Percentiles rank a stretch among this genome's conserved stretches.
Conservation (phyloP, 1,140 invertebrate genomes). For the Planococcus citri region DNA sequence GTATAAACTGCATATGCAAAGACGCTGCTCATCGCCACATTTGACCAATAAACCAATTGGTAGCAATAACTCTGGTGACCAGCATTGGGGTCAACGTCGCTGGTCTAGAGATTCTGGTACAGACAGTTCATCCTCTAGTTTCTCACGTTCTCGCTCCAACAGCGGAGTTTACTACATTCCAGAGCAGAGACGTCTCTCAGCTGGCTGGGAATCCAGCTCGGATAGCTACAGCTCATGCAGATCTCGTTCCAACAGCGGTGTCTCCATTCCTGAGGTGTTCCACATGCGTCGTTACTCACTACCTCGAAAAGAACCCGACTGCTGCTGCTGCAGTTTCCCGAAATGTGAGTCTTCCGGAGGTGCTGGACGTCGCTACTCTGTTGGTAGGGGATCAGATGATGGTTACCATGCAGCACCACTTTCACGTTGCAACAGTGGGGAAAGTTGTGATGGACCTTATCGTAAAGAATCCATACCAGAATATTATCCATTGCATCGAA, state of each 20-base stretch:
- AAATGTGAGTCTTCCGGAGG: conserved; percentile 38
- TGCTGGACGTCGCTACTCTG: conserved; percentile 15
- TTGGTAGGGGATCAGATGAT: conserved; percentile 17
- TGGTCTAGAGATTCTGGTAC: conserved; percentile 44
- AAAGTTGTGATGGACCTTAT: conserved; percentile 12
- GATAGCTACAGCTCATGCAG: conserved; percentile 36
- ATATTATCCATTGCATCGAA: not conserved
- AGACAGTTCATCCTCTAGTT: conserved; percentile 43
- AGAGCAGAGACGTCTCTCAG: conserved; percentile 35
- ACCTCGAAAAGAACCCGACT: conserved; percentile 31
- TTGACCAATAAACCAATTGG: conserved; percentile 35
- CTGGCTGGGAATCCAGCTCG: conserved; percentile 35
- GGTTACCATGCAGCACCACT: conserved; percentile 15
- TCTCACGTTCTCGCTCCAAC: conserved; percentile 42
- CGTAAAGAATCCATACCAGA: conserved; percentile 23
- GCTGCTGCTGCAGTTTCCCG: conserved; percentile 31
- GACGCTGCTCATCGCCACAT: conserved; percentile 44
- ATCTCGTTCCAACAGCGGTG: conserved; percentile 36
- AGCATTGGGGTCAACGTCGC: conserved; percentile 43
- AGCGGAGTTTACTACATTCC: conserved; percentile 36
- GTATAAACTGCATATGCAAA: conserved; percentile 36
- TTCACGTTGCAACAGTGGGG: conserved; percentile 22
- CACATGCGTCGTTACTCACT: conserved; percentile 30
- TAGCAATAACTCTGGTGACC: too few relatives aligned
- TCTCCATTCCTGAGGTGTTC: conserved; percentile 31